phyloP scores from a whole-genome alignment of 2,888 invertebrate genomes.

The Synergus gifuensis region DNA sequence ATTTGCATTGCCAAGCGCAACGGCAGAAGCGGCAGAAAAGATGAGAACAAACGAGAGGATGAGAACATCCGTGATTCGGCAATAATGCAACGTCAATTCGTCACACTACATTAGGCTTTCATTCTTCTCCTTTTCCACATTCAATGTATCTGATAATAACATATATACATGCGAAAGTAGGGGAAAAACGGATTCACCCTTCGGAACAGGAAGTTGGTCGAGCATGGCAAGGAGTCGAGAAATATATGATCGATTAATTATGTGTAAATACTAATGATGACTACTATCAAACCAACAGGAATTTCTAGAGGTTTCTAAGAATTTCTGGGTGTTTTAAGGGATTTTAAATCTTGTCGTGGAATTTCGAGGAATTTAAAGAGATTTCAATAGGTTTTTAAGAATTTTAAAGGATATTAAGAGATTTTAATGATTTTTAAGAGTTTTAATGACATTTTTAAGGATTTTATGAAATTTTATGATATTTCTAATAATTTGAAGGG shows the following conservation, averaged over 20 bases:
- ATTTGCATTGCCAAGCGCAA: conserved; percentile 49
- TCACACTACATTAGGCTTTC: conserved; percentile 63
- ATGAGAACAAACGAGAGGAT: not conserved
- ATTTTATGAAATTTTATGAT: no score
- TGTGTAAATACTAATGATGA: not conserved
- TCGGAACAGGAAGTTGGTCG: not conserved
- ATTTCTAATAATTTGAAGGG: no score
- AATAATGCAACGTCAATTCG: conserved; percentile 61
- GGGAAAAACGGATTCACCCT: not conserved
- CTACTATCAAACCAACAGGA: no score
- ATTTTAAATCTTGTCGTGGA: no score
- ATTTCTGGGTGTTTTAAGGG: no score
- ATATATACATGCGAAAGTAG: not conserved
- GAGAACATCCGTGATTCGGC: conserved; percentile 44
- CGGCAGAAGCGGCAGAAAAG: not conserved
- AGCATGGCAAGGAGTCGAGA: not conserved
- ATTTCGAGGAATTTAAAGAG: no score
- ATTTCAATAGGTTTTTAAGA: no score
- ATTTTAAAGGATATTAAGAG: no score
- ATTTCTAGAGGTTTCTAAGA: no score
- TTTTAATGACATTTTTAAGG: no score
- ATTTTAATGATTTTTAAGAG: no score
- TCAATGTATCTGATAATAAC: not conserved
- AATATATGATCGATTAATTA: not conserved
- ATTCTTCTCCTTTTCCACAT: conserved; percentile 35